Percentiles rank a stretch among this genome's conserved stretches.
Evolutionary conservation across 1,140 invertebrate species (phyloP).

Genomic region (Danaus melanippus): DNA sequence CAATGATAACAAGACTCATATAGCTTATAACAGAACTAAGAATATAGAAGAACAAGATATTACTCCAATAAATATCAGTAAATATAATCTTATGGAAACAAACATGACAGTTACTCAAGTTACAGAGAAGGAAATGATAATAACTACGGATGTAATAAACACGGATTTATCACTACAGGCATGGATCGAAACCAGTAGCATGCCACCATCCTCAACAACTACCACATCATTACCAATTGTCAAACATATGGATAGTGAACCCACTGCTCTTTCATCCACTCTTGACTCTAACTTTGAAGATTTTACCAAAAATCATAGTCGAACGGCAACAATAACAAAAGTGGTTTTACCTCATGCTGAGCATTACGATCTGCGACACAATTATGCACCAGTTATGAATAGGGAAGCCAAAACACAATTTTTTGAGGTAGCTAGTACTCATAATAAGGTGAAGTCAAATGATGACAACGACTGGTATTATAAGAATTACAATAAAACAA

Average conservation of each 20-base stretch:
- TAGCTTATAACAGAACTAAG: constrained; percentile 60
- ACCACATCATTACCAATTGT: constrained; percentile 33
- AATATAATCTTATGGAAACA: constrained; percentile 60
- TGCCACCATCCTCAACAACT: constrained; percentile 23
- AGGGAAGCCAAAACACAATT: constrained; percentile 65
- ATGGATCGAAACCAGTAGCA: constrained; percentile 55
- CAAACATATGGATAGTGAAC: constrained; percentile 47
- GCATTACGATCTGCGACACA: constrained; percentile 45
- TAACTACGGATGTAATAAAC: constrained; percentile 54
- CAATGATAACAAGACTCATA: constrained; percentile 52
- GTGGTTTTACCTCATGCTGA: constrained; percentile 55
- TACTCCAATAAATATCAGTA: constrained; percentile 45
- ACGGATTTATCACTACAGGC: constrained; percentile 55
- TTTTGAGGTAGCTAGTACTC: constrained; percentile 34
- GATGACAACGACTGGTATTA: constrained; percentile 83
- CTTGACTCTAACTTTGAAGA: constrained; percentile 48
- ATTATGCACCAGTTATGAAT: constrained; percentile 53
- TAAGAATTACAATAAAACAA: constrained; percentile 82
- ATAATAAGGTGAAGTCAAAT: constrained; percentile 45
- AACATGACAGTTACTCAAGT: constrained; percentile 56
- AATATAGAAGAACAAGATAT: constrained; percentile 55
- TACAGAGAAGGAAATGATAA: constrained; percentile 60
- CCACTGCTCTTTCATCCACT: constrained; percentile 48
- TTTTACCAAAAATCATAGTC: constrained; percentile 34
- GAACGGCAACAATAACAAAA: constrained; percentile 62